Evolutionary conservation across 2,888 invertebrate genomes (phyloP).

Genomic region (Megalurothrips usitatus): DNA sequence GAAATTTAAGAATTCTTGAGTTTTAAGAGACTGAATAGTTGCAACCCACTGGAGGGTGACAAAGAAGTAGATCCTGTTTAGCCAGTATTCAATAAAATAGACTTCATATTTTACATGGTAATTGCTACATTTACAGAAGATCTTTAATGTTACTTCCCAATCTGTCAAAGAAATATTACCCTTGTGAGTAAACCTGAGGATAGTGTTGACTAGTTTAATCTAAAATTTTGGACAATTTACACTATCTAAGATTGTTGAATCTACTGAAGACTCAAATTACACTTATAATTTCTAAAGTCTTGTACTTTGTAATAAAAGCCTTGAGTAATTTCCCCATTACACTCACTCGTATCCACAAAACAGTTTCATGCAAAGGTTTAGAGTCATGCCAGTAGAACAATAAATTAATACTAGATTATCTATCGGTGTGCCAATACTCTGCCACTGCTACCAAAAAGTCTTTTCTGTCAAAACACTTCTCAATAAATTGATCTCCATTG

Average conservation of each 20-base stretch:
- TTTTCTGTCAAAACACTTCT: too few relatives aligned
- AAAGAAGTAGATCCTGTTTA: too few relatives aligned
- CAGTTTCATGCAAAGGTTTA: slow-evolving; percentile 23
- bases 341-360: background rate
- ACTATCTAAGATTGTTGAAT: background rate
- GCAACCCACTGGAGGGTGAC: too few relatives aligned
- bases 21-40: too few relatives aligned
- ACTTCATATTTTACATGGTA: too few relatives aligned
- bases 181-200: background rate
- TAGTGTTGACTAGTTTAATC: background rate
- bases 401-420: background rate
- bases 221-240: background rate
- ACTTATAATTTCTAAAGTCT: background rate
- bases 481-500: too few relatives aligned
- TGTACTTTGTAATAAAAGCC: background rate
- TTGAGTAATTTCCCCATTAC: background rate
- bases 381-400: slow-evolving; percentile 13
- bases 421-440: background rate
- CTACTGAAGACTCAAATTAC: background rate
- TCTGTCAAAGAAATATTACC: too few relatives aligned
- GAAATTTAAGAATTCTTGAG: too few relatives aligned
- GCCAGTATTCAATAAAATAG: too few relatives aligned
- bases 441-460: background rate
- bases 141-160: too few relatives aligned
- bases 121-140: too few relatives aligned